These are phyloP conservation scores for Mechanitis mazaeus DNA, from an alignment of 2,888 invertebrate species.

Conservation along the genomic window DNA sequence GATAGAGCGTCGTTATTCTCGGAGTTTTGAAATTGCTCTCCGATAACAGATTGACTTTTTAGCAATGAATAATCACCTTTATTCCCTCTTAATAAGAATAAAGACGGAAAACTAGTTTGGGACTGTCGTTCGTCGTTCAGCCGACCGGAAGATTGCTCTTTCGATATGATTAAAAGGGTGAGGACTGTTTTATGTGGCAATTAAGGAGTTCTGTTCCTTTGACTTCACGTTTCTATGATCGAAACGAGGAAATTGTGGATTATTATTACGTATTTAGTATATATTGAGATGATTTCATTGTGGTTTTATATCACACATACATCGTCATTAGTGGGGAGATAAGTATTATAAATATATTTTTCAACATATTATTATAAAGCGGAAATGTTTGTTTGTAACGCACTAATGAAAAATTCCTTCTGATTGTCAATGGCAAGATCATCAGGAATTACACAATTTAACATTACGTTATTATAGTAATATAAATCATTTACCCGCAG, in stretches of 20 bases:
- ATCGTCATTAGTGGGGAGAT: neutral
- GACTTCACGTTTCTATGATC: conserved; percentile 49
- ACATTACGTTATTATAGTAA: no score
- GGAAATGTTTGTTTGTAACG: no score
- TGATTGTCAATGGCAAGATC: no score
- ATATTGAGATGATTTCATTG: conserved; percentile 9
- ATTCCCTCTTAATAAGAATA: conserved; percentile 34
- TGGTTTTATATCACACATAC: neutral
- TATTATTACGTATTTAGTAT: conserved; percentile 27
- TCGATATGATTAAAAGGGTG: conserved; percentile 76
- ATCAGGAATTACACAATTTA: no score
- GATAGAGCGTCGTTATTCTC: conserved; percentile 64
- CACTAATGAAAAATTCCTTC: no score
- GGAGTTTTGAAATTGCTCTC: conserved; percentile 58
- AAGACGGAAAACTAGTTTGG: conserved; percentile 33
- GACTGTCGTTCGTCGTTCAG: conserved; percentile 51
- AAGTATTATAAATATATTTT: no score
- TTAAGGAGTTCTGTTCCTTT: conserved; percentile 63
- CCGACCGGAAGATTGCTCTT: conserved; percentile 73
- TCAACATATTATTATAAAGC: no score
- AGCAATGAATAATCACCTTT: conserved; percentile 40
- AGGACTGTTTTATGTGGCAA: conserved; percentile 72
- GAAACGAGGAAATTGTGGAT: conserved; percentile 28
- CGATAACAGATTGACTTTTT: conserved; percentile 38
- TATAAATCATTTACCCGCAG: no score